These are phyloP conservation scores for Leptopilina drosophilae DNA, from an alignment of 2,888 invertebrate species.

Conservation along the genomic window DNA sequence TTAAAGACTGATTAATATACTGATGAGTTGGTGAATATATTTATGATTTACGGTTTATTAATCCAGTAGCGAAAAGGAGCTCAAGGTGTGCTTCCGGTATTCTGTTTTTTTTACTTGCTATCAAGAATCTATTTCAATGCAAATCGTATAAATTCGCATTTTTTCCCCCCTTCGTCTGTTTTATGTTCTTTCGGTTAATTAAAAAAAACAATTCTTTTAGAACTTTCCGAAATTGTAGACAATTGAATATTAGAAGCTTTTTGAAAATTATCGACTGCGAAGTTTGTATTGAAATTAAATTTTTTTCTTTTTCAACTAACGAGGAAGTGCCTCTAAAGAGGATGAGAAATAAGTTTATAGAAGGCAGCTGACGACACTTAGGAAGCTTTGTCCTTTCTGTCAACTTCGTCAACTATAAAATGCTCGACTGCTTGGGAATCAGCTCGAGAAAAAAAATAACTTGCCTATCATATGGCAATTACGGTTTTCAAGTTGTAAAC, in stretches of 20 bases:
- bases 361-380: conserved; percentile 18
- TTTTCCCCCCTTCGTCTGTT: too few species aligned
- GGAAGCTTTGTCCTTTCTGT: conserved; percentile 7
- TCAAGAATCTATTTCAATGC: too few species aligned
- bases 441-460: neutral
- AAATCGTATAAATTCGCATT: too few species aligned
- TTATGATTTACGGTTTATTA: conserved; percentile 23
- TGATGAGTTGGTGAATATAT: conserved; percentile 5
- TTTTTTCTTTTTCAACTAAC: neutral
- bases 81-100: conserved; percentile 27
- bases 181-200: too few species aligned
- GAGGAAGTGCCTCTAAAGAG: neutral
- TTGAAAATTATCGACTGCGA: too few species aligned
- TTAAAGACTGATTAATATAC: conserved; percentile 19
- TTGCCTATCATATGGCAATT: conserved; percentile 37
- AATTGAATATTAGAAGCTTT: too few species aligned
- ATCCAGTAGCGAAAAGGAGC: conserved; percentile 15
- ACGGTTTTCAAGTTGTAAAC: conserved; percentile 40
- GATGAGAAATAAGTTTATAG: neutral
- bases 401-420: neutral
- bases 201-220: too few species aligned
- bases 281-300: neutral
- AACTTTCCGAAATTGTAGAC: too few species aligned
- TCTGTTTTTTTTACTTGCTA: neutral
- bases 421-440: neutral